Evolutionary conservation across 2,113 vertebrate genomes (phyloP).

Genomic region (Indicator indicator): DNA sequence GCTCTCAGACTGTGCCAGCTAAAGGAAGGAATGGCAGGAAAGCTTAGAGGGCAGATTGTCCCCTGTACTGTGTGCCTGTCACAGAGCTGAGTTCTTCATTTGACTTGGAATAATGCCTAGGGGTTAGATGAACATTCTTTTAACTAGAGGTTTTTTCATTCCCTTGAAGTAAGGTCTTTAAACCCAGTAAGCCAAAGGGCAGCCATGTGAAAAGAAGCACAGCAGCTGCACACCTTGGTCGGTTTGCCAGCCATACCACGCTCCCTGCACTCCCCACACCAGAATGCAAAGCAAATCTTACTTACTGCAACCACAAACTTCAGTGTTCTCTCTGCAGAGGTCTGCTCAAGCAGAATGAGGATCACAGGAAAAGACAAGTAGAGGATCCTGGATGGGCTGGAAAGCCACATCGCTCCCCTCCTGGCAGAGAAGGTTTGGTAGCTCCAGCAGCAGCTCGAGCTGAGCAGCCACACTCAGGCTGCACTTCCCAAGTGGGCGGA

Average conservation of each 20-base stretch:
- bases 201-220: not conserved
- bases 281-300: constrained; percentile 3
- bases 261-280: not conserved
- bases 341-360: not conserved
- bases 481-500: constrained; percentile 60
- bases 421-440: not conserved
- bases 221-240: not conserved
- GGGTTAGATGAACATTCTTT: not conserved
- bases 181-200: not conserved
- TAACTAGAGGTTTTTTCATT: not conserved
- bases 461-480: not conserved
- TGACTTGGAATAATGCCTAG: not conserved
- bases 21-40: not conserved
- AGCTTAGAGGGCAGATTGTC: not conserved
- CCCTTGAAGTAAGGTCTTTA: not conserved
- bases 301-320: constrained; percentile 75
- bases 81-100: not conserved
- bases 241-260: not conserved
- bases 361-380: constrained; percentile 17
- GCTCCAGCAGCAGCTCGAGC: not conserved
- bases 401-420: not conserved
- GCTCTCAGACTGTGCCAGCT: not conserved
- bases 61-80: not conserved
- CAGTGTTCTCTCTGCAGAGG: constrained; percentile 61
- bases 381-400: not conserved